These are phyloP conservation scores for Probaryconus sp. DNA, from an alignment of 1,140 invertebrate genomes.

Conservation along the genomic window DNA sequence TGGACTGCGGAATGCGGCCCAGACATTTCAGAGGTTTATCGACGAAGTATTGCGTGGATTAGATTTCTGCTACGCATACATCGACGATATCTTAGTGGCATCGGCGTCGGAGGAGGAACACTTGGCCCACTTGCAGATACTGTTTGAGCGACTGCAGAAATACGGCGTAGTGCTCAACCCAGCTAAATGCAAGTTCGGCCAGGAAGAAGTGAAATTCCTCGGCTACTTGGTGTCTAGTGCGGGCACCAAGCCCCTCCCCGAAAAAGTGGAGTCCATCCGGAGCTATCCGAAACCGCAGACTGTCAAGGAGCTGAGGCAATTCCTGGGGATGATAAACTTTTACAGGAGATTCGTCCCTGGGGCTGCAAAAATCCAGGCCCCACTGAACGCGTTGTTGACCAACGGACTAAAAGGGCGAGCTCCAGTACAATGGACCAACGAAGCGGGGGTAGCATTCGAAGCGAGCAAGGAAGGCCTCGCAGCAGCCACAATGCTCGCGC, in stretches of 20 bases:
- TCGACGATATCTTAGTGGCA: constrained; percentile 68
- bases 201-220: constrained; percentile 59
- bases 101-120: constrained; percentile 58
- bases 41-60: no score
- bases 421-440: not conserved
- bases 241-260: constrained; percentile 60
- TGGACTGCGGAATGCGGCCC: constrained; percentile 68
- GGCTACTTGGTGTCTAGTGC: constrained; percentile 62
- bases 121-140: constrained; percentile 17
- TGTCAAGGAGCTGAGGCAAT: constrained; percentile 2
- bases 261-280: constrained; percentile 21
- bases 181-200: constrained; percentile 61
- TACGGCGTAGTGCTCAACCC: constrained; percentile 61
- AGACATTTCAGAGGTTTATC: constrained; percentile 69
- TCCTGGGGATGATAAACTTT: constrained; percentile 59
- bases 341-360: constrained; percentile 55
- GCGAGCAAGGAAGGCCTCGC: not conserved
- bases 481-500: not conserved
- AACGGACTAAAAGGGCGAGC: not conserved
- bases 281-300: constrained; percentile 33
- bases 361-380: constrained; percentile 14
- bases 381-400: no score
- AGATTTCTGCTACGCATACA: constrained; percentile 29
- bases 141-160: constrained; percentile 44
- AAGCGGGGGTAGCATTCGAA: not conserved